These are phyloP conservation scores for Equus przewalskii DNA, from an alignment of 2,113 vertebrate genomes.

Conservation along the genomic window DNA sequence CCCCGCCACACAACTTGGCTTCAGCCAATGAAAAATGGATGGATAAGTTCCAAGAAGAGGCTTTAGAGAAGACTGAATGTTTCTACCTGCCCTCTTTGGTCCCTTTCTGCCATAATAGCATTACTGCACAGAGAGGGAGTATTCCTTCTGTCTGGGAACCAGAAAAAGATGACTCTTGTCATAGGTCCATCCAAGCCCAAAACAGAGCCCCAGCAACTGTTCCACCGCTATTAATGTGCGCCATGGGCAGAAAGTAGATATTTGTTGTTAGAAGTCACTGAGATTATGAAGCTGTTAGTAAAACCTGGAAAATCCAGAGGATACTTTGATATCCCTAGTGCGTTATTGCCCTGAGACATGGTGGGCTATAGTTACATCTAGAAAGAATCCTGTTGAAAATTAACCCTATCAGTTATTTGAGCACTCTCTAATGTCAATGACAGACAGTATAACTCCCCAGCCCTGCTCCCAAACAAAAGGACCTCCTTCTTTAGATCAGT, in stretches of 20 bases:
- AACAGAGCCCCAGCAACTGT: background rate
- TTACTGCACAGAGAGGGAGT: background rate
- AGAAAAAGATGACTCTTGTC: background rate
- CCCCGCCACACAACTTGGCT: too few species aligned
- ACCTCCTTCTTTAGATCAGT: background rate
- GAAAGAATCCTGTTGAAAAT: background rate
- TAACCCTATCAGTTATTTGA: background rate
- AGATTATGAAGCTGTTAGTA: background rate
- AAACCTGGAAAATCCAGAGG: background rate
- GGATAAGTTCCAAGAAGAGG: background rate
- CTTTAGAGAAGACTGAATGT: background rate
- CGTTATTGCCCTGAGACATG: background rate
- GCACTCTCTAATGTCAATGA: background rate
- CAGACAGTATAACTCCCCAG: background rate
- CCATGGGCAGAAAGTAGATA: background rate
- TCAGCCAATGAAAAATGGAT: background rate
- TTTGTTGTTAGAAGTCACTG: background rate
- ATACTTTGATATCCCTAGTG: background rate
- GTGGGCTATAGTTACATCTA: background rate
- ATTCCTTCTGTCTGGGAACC: background rate
- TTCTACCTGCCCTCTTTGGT: background rate
- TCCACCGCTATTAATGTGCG: background rate
- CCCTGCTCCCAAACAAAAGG: background rate
- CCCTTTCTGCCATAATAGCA: background rate
- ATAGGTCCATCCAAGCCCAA: background rate